A percentile compares a stretch with the other conserved stretches of the same genome.
Conservation (phyloP, 2,113 vertebrate species). For the Oryzias woworae region DNA sequence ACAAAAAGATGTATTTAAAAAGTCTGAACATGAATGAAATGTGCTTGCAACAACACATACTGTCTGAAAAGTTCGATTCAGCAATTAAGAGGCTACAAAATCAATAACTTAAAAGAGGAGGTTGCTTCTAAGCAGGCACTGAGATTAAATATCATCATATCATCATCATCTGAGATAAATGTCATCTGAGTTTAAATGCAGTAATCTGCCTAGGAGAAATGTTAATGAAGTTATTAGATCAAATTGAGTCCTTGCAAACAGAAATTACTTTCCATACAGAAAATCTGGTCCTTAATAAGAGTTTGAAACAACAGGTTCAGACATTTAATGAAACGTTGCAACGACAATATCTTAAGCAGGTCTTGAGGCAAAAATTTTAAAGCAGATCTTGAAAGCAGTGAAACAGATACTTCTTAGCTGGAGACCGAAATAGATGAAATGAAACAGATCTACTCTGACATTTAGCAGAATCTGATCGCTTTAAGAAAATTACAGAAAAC, state of each 20-base stretch:
- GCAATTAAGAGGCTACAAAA: conserved; percentile 69
- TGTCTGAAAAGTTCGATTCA: conserved; percentile 62
- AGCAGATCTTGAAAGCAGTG: conserved; percentile 81
- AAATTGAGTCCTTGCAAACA: conserved; percentile 77
- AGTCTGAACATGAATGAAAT: too few species aligned
- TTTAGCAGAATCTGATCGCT: too few species aligned
- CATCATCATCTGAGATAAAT: too few species aligned
- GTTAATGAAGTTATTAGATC: conserved; percentile 77
- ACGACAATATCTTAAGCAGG: conserved; percentile 81
- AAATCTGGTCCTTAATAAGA: conserved; percentile 13
- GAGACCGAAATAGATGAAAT: conserved; percentile 82
- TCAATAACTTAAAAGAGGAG: conserved; percentile 75
- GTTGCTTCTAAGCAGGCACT: conserved; percentile 69
- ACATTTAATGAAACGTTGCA: conserved; percentile 78
- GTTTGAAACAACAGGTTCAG: conserved; percentile 82
- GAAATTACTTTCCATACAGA: conserved; percentile 79
- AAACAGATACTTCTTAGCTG: conserved; percentile 73
- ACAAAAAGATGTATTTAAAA: too few species aligned
- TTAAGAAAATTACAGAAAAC: too few species aligned
- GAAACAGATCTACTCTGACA: conserved; percentile 79
- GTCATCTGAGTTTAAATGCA: too few species aligned
- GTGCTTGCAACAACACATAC: too few species aligned
- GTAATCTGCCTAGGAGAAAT: conserved; percentile 78
- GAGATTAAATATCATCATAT: conserved; percentile 68
- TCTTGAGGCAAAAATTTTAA: conserved; percentile 80